A percentile compares a stretch with the other conserved stretches of the same genome.
These are phyloP conservation scores for Clinocottus analis DNA, from an alignment of 2,113 vertebrate genomes.

Conservation along the genomic window DNA sequence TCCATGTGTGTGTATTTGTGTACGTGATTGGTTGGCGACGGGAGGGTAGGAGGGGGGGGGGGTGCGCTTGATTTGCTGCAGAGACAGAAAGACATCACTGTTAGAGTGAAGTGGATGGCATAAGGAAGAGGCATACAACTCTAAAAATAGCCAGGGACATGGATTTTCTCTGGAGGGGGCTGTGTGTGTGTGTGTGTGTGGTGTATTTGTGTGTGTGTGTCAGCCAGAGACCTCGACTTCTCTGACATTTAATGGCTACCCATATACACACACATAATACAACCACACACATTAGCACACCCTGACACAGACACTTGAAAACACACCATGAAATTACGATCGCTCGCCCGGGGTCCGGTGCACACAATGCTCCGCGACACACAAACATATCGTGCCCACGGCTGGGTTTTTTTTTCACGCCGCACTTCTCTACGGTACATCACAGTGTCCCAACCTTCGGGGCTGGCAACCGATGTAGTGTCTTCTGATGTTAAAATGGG, in stretches of 20 bases:
- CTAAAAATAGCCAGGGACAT: conserved; percentile 73
- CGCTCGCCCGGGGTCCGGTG: conserved; percentile 44
- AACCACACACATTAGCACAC: conserved; percentile 15
- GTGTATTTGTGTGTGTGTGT: conserved; percentile 9
- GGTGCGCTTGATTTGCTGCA: conserved; percentile 40
- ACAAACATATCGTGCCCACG: conserved; percentile 45
- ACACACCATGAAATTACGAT: conserved; percentile 58
- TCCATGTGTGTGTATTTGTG: neutral
- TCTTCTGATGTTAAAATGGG: conserved; percentile 63
- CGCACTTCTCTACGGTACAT: conserved; percentile 46
- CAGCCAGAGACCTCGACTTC: conserved; percentile 20
- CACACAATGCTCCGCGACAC: conserved; percentile 41
- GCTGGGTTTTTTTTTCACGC: conserved; percentile 40
- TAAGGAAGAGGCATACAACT: conserved; percentile 40
- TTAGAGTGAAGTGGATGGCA: conserved; percentile 60
- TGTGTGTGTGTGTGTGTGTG: neutral
- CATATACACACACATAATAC: conserved; percentile 3
- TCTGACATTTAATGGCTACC: conserved; percentile 35
- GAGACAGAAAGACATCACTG: conserved; percentile 41
- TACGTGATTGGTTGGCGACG: conserved; percentile 13
- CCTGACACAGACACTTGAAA: conserved; percentile 51
- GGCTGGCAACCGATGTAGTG: conserved; percentile 49
- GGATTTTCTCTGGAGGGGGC: conserved; percentile 56
- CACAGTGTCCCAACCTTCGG: conserved; percentile 40
- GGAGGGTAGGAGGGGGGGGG: no score